These are phyloP conservation scores for Equus quagga DNA, from an alignment of 2,113 vertebrate genomes.

Conservation along the genomic window DNA sequence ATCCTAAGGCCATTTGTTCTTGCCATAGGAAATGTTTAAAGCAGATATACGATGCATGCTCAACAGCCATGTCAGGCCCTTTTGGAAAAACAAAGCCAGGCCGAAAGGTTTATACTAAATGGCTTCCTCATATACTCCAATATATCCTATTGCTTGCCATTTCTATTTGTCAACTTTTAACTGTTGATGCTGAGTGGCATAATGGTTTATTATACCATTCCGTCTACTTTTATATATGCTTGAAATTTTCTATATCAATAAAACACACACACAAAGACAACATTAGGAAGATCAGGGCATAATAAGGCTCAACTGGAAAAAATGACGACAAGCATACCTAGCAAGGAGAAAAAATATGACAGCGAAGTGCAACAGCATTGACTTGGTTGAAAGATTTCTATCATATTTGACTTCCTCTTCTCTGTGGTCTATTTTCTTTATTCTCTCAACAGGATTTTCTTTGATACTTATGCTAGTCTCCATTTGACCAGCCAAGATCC, in stretches of 20 bases:
- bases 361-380: neutral
- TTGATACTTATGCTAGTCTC: neutral
- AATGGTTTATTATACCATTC: no score
- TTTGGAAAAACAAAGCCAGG: no score
- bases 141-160: no score
- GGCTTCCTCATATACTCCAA: no score
- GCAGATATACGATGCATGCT: no score
- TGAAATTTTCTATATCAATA: neutral
- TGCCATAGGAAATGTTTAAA: no score
- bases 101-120: no score
- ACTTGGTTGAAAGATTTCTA: neutral
- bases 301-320: neutral
- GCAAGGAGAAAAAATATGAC: neutral
- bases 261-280: neutral
- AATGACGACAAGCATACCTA: neutral
- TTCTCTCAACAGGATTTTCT: neutral
- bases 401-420: neutral
- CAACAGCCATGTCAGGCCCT: no score
- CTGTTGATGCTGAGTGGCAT: neutral
- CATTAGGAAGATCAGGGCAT: neutral
- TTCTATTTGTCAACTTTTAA: neutral
- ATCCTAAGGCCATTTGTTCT: no score
- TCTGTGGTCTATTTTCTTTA: neutral
- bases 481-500: neutral
- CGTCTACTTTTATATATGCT: neutral